Conservation (phyloP, 2,113 vertebrate genomes). For the Serilophus lunatus region DNA sequence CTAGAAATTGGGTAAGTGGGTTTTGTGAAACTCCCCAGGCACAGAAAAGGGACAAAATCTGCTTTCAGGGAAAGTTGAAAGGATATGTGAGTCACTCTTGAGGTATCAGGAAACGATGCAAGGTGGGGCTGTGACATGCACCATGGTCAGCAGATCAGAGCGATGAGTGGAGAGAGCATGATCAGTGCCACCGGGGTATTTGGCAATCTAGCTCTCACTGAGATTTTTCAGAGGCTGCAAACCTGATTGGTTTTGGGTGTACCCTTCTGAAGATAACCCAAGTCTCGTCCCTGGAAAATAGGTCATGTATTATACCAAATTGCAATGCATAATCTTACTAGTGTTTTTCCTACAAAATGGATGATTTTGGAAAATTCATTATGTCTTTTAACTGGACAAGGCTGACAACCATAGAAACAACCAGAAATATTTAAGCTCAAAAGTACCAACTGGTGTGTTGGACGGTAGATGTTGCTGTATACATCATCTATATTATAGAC, state of each 20-base stretch:
- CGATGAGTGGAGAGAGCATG: not conserved
- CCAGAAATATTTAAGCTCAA: not conserved
- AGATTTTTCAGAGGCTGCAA: not conserved
- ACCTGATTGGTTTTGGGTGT: not conserved
- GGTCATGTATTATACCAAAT: not conserved
- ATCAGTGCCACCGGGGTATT: not conserved
- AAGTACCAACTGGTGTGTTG: not conserved
- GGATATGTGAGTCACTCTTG: conserved; percentile 3
- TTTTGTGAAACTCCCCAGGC: not conserved
- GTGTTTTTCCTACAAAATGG: not conserved
- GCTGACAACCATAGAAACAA: not conserved
- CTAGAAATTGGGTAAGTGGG: not conserved
- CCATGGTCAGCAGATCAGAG: conserved; percentile 44
- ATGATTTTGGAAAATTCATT: not conserved
- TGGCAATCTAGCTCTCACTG: not conserved
- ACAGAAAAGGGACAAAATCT: not conserved
- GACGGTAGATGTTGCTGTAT: not conserved
- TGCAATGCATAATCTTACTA: not conserved
- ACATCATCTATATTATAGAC: not conserved
- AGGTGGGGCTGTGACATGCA: conserved; percentile 50
- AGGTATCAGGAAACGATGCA: conserved; percentile 26
- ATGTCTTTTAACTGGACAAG: not conserved
- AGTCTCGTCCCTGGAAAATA: not conserved
- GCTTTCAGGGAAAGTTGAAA: conserved; percentile 44
- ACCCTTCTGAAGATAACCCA: not conserved